These are phyloP conservation scores for Sphaerodactylus townsendi DNA, from an alignment of 2,113 vertebrate genomes.

Conservation along the genomic window DNA sequence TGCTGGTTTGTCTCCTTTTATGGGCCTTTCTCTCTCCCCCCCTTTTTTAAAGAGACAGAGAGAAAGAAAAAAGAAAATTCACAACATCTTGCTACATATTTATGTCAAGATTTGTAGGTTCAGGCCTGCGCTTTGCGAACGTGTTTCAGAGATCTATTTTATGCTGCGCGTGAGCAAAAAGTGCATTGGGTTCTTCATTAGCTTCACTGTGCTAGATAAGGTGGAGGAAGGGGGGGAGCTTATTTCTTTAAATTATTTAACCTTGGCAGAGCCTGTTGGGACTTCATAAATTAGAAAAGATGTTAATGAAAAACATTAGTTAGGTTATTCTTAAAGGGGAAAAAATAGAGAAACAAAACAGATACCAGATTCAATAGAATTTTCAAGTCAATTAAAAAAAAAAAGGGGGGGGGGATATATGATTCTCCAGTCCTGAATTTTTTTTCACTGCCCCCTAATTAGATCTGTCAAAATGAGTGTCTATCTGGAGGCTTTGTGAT, in stretches of 20 bases:
- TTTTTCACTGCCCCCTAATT: background rate
- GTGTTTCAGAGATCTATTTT: slow-evolving; percentile 59
- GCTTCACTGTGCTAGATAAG: slow-evolving; percentile 69
- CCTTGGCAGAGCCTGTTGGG: slow-evolving; percentile 71
- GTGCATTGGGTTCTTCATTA: slow-evolving; percentile 73
- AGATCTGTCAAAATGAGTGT: background rate
- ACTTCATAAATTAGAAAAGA: slow-evolving; percentile 74
- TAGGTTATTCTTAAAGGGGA: slow-evolving; percentile 62
- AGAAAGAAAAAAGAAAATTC: slow-evolving; percentile 59
- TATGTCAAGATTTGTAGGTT: slow-evolving; percentile 74
- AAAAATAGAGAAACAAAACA: slow-evolving; percentile 36
- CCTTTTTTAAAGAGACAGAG: background rate
- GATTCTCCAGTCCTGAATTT: background rate
- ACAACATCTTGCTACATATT: slow-evolving; percentile 73
- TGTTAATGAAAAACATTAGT: slow-evolving; percentile 80
- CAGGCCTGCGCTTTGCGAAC: slow-evolving; percentile 55
- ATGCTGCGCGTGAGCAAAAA: slow-evolving; percentile 42
- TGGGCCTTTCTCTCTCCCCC: slow-evolving; percentile 36
- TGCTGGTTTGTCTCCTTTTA: slow-evolving; percentile 66
- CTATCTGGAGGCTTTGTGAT: background rate
- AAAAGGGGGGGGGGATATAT: background rate
- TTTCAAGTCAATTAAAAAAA: slow-evolving; percentile 45
- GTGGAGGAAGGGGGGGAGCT: slow-evolving; percentile 33
- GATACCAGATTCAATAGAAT: slow-evolving; percentile 56
- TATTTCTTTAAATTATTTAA: slow-evolving; percentile 83